Evolutionary conservation across 2,888 invertebrate species (phyloP).

Genomic region (Tethea ocularis): DNA sequence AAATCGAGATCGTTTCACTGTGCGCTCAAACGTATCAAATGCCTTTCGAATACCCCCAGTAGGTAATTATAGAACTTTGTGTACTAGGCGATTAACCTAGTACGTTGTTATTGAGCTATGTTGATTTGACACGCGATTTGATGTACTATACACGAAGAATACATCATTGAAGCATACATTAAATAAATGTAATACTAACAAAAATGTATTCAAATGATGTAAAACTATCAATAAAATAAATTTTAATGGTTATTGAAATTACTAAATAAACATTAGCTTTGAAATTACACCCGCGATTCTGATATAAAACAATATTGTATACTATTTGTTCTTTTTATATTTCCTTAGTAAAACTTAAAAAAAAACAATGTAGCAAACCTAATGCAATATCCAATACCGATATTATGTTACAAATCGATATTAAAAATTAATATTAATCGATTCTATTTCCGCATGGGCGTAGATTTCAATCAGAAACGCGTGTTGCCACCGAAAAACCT

Average conservation of each 20-base stretch:
- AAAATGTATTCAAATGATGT: too few relatives aligned
- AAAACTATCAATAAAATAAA: too few relatives aligned
- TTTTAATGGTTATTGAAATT: too few relatives aligned
- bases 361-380: background rate
- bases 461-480: constrained; percentile 18
- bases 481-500: constrained; percentile 5
- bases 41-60: constrained; percentile 43
- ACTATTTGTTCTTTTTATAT: background rate
- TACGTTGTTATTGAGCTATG: background rate
- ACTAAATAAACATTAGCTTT: too few relatives aligned
- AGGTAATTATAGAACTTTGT: constrained; percentile 34
- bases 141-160: background rate
- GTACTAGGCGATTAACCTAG: background rate
- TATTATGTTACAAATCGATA: background rate
- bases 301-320: too few relatives aligned
- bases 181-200: too few relatives aligned
- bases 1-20: constrained; percentile 30
- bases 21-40: constrained; percentile 37
- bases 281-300: too few relatives aligned
- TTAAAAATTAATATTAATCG: background rate
- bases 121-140: background rate
- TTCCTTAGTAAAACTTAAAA: background rate
- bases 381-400: background rate
- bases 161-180: background rate
- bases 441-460: constrained; percentile 30